Base-by-base conservation (phyloP, 2,888 invertebrate genomes). In the Conomelus anceps region DNA sequence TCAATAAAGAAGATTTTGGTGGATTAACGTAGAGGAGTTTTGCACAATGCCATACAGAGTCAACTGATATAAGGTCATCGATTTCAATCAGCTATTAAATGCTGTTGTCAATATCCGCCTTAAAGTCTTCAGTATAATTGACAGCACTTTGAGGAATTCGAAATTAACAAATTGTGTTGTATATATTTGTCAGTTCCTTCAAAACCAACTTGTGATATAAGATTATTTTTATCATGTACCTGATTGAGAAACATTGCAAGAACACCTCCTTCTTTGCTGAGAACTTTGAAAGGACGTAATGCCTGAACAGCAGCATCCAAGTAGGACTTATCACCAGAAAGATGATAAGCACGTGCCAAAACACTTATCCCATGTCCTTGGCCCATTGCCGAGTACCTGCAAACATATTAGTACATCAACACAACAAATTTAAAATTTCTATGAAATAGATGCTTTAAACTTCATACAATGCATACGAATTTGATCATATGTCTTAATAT, bases 301-400 rank as follows among this genome's bases (percentile, higher is more conserved):
- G 97, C 99, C 91, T 96, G 94, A 63, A 96, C 93, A 0, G 99
- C 99, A 0, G 98, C 96, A 89, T 96, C 95, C 91, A 99, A 94
- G 93, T 98, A 99, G 86, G 94, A 93, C 89, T 94, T 94, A 92
- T 96, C 96, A 0, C 96, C 96, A 86, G 95, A 95, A 24, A 98
- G 98, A 93, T 96, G 96, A 94, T 96, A 98, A 0, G 99, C 99
- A 91, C 99, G 95, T 0, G 98, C 96, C 88, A 99, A 94, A n/a
- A 99, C 95, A 0, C 99, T 99, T 91, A 99, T 97, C 23, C 96
- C 98, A 93, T 99, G 99, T 0, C 99, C 99, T 93, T 99, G 99
- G 1, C 98, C 98, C 99, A 99, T 99, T 0, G 99, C 98, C 0
- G 99, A 99, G 93, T 98, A 97, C 96, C 96, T 96, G 90, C 34